Evolutionary conservation across 2,888 invertebrate genomes (phyloP).

Genomic region (Meandrusa payeni): DNA sequence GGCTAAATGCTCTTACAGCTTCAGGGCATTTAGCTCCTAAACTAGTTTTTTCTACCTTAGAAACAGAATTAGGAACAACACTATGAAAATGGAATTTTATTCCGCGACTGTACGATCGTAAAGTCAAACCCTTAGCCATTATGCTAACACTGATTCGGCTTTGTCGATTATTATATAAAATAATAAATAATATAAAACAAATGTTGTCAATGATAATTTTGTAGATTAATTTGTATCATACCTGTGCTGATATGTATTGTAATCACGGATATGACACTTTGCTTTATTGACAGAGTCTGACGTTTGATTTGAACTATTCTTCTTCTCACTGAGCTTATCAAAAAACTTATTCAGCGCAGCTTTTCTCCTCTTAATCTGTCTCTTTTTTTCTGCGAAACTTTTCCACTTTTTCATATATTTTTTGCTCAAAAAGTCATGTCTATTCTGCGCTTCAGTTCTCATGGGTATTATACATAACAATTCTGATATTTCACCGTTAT

Average conservation of each 20-base stretch:
- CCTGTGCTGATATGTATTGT: constrained; percentile 68
- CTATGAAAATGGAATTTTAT: no score
- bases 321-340: constrained; percentile 61
- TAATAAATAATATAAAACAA: no score
- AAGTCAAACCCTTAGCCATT: no score
- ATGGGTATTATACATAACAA: constrained; percentile 51
- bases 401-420: constrained; percentile 63
- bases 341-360: constrained; percentile 58
- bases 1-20: no score
- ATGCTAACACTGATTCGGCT: no score
- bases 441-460: constrained; percentile 41
- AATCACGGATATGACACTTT: constrained; percentile 52
- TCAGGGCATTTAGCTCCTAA: no score
- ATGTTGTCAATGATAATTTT: no score
- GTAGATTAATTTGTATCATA: constrained; percentile 34
- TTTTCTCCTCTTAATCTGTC: constrained; percentile 51
- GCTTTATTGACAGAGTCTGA: constrained; percentile 45
- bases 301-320: constrained; percentile 38
- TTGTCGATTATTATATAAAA: no score
- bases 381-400: constrained; percentile 44
- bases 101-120: no score
- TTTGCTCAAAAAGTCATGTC: constrained; percentile 41
- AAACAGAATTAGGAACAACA: no score
- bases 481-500: constrained; percentile 29
- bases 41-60: no score